These are phyloP conservation scores for Maniola jurtina DNA, from an alignment of 1,140 invertebrate genomes.

Conservation along the genomic window DNA sequence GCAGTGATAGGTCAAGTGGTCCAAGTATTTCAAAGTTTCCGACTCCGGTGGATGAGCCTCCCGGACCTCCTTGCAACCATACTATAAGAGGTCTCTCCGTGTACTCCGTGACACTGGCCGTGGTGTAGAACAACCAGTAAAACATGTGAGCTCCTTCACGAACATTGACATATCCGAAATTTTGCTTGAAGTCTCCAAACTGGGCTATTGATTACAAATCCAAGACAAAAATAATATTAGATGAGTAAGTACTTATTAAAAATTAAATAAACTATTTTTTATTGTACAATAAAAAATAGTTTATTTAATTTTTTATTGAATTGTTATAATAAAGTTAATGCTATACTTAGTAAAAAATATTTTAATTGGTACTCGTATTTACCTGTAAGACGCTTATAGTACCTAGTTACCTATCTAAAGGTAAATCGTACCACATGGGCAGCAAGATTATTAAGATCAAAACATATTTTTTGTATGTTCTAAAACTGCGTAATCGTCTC, in stretches of 20 bases:
- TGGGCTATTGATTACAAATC: conserved; percentile 41
- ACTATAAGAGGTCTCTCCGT: conserved; percentile 85
- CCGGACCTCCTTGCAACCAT: conserved; percentile 89
- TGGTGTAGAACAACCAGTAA: conserved; percentile 90
- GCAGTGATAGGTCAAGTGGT: conserved; percentile 82
- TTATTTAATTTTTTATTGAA: too few relatives aligned
- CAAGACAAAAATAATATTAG: background rate
- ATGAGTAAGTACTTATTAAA: too few relatives aligned
- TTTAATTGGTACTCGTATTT: too few relatives aligned
- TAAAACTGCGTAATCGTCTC: too few relatives aligned
- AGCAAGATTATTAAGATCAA: too few relatives aligned
- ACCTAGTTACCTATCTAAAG: too few relatives aligned
- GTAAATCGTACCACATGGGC: too few relatives aligned
- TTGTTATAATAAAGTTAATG: too few relatives aligned
- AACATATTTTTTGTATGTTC: too few relatives aligned
- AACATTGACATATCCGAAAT: conserved; percentile 79
- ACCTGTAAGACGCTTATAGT: too few relatives aligned
- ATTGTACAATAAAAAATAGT: too few relatives aligned
- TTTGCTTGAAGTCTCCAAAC: conserved; percentile 63
- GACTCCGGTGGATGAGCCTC: conserved; percentile 86
- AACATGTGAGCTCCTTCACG: conserved; percentile 87
- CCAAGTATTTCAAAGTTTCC: conserved; percentile 90
- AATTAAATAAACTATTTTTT: conserved; percentile 4
- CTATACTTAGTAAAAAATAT: too few relatives aligned
- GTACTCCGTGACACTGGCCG: conserved; percentile 78